These are phyloP conservation scores for Spisula solida DNA, from an alignment of 2,888 invertebrate genomes.

Conservation along the genomic window DNA sequence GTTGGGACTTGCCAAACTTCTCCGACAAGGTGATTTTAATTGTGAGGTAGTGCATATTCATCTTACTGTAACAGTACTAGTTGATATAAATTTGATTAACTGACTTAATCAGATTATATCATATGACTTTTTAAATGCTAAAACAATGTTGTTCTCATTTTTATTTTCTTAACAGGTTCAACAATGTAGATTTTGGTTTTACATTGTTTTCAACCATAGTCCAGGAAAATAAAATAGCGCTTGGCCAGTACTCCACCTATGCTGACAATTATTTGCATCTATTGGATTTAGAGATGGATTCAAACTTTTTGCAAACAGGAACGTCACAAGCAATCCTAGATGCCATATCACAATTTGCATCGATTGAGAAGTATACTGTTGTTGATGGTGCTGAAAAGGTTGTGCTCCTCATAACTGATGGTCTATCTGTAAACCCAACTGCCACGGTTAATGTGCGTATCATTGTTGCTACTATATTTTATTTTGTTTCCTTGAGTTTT, in stretches of 20 bases:
- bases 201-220: background rate
- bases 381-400: slow-evolving; percentile 31
- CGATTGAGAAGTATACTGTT: background rate
- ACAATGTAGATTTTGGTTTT: background rate
- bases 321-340: slow-evolving; percentile 38
- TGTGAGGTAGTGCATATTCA: too few relatives aligned
- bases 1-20: too few relatives aligned
- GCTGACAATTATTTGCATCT: slow-evolving; percentile 47
- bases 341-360: slow-evolving; percentile 25
- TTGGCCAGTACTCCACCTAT: slow-evolving; percentile 34
- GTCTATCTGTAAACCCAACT: slow-evolving; percentile 15
- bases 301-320: slow-evolving; percentile 8
- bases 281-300: slow-evolving; percentile 10
- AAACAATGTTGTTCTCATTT: background rate
- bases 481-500: too few relatives aligned
- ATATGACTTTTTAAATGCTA: too few relatives aligned
- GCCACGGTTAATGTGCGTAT: slow-evolving; percentile 3
- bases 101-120: too few relatives aligned
- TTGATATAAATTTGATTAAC: too few relatives aligned
- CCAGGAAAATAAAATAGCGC: slow-evolving; percentile 7
- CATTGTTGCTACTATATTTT: too few relatives aligned
- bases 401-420: slow-evolving; percentile 48
- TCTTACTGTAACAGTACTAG: too few relatives aligned
- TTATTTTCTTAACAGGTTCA: background rate
- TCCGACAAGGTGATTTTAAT: too few relatives aligned